Base-by-base conservation (phyloP, 2,888 invertebrate genomes). In the Tortrix viridana region DNA sequence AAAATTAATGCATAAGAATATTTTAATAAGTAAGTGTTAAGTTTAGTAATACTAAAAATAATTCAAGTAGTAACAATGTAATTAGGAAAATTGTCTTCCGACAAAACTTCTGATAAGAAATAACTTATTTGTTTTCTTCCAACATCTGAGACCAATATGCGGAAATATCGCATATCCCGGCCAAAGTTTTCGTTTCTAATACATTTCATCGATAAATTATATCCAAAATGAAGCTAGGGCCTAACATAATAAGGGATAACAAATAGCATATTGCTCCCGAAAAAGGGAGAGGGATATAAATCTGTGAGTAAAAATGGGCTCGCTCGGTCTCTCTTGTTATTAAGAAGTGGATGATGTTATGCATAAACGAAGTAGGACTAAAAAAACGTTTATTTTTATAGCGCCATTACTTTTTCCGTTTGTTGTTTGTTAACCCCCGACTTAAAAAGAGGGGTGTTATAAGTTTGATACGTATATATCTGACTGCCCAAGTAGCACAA, bases 221-320 rank as follows among this genome's bases (percentile, higher is more conserved):
- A 48, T 65, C 47, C 56, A 64, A 68, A 71, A 71, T 68, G 67
- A 71, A 69, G 67, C 70, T 63, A 61, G 67, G 68, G 58, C 44
- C 50, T 60, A 63, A 66, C 68, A 65, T 68, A 68, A 68, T 68
- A 72, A 68, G 65, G 69, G 70, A 71, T 74, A 72, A 73, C 71
- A 70, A 69, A 75, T 74, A 69, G 73, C 73, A 71, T 75, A 74
- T 75, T 74, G 75, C 74, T 68, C 63, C 69, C 67, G 58, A 72
- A 74, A 74, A 74, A 71, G 70, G 72, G 70, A 69, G 66, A 66
- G 66, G 65, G 67, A 72, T 71, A 74, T 75, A 75, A 73, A 75
- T 75, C 74, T 73, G 63, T 66, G 63, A 69, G 69, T 69, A 70
- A 71, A 72, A 72, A 70, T 71, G 66, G 70, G 60, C 52, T 57